A percentile compares a stretch with the other conserved stretches of the same genome.
Evolutionary conservation across 2,888 invertebrate species (phyloP).

Genomic region (Acrobasis suavella): DNA sequence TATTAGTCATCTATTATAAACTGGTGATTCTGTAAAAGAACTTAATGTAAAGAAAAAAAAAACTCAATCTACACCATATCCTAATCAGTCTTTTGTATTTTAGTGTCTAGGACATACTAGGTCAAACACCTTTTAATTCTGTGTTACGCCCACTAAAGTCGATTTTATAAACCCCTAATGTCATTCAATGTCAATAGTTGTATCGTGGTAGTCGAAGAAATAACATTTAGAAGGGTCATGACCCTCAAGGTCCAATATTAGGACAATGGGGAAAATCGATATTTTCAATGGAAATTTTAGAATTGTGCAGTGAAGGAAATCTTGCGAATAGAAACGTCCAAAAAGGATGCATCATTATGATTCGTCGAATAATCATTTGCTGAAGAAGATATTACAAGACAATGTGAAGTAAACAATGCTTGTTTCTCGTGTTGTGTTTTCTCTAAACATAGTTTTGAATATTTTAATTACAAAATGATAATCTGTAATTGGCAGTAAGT

Average conservation of each 20-base stretch:
- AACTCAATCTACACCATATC: neutral
- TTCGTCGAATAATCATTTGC: too few relatives aligned
- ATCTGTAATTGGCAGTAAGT: too few relatives aligned
- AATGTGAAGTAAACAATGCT: too few relatives aligned
- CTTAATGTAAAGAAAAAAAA: too few relatives aligned
- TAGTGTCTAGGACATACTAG: neutral
- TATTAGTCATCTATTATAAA: too few relatives aligned
- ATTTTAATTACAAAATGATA: too few relatives aligned
- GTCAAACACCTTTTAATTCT: constrained; percentile 17
- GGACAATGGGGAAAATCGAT: constrained; percentile 17
- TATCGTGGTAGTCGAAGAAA: constrained; percentile 3
- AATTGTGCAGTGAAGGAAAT: neutral
- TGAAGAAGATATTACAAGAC: too few relatives aligned
- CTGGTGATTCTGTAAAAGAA: too few relatives aligned
- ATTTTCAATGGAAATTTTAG: constrained; percentile 8
- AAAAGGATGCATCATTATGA: too few relatives aligned
- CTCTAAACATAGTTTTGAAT: too few relatives aligned
- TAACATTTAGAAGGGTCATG: constrained; percentile 13
- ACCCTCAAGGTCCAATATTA: constrained; percentile 8
- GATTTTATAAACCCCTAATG: constrained; percentile 9
- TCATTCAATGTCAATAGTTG: constrained; percentile 16
- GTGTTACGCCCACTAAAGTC: constrained; percentile 10
- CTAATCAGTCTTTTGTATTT: neutral
- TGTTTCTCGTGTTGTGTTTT: too few relatives aligned
- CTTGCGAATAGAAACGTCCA: neutral